Conservation (phyloP, 2,797 vertebrate genomes). For the Danio jaintianensis region DNA sequence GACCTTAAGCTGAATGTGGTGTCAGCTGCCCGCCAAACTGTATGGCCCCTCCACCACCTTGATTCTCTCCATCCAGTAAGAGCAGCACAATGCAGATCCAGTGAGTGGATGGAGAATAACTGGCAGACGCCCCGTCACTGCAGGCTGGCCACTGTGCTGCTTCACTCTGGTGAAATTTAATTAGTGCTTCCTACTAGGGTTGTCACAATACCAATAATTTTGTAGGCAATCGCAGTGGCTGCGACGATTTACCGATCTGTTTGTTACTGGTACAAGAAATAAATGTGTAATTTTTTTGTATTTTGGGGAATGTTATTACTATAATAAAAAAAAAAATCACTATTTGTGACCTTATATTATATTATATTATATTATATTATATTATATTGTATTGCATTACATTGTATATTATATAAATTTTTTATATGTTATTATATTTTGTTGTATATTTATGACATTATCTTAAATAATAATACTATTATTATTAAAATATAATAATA, state of each 20-base stretch:
- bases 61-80: slow-evolving; percentile 44
- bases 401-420: too few relatives aligned
- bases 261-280: not conserved
- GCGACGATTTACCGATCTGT: not conserved
- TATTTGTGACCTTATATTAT: too few relatives aligned
- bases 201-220: slow-evolving; percentile 1
- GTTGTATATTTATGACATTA: too few relatives aligned
- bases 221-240: not conserved
- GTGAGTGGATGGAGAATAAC: slow-evolving; percentile 31
- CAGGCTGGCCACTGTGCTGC: slow-evolving; percentile 57
- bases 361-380: too few relatives aligned
- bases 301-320: not conserved
- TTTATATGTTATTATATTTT: too few relatives aligned
- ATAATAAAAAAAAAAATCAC: not conserved
- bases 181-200: not conserved
- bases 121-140: slow-evolving; percentile 40
- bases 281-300: not conserved
- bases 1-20: slow-evolving; percentile 62
- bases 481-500: too few relatives aligned
- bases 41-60: slow-evolving; percentile 31
- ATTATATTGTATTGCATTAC: too few relatives aligned
- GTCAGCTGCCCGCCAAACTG: slow-evolving; percentile 56
- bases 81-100: slow-evolving; percentile 61
- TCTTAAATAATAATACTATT: too few relatives aligned
- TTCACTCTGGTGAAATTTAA: slow-evolving; percentile 56